Conservation (phyloP, 2,113 vertebrate species). For the Eudyptes chrysolophus region DNA sequence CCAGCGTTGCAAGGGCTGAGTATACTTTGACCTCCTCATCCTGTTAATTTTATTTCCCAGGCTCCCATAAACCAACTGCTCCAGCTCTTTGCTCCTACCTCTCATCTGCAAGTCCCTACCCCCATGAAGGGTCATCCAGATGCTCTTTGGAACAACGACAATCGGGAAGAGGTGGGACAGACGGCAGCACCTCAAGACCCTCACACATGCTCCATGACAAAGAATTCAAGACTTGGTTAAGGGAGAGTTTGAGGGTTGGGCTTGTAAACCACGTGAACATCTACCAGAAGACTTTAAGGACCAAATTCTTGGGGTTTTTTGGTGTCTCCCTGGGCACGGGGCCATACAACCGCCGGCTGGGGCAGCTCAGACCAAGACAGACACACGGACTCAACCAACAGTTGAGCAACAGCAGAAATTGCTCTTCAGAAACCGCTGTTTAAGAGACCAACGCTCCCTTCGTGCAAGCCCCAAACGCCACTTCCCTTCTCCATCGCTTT, state of each 20-base stretch:
- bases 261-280: neutral
- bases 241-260: neutral
- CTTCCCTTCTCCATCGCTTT: neutral
- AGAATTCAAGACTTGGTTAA: neutral
- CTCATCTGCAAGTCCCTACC: neutral
- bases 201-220: neutral
- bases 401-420: neutral
- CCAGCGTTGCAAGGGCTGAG: too few species aligned
- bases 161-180: neutral
- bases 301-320: too few species aligned
- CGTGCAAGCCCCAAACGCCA: accelerated
- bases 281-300: neutral
- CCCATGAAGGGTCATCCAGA: neutral
- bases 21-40: neutral
- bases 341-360: neutral
- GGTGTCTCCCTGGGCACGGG: neutral
- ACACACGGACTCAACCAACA: accelerated
- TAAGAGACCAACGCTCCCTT: neutral
- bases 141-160: neutral
- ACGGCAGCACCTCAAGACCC: neutral
- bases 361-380: neutral
- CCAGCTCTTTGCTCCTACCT: neutral
- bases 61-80: neutral
- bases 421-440: neutral
- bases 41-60: neutral